These are phyloP conservation scores for Limosa lapponica DNA, from an alignment of 2,797 vertebrate genomes.

Conservation along the genomic window DNA sequence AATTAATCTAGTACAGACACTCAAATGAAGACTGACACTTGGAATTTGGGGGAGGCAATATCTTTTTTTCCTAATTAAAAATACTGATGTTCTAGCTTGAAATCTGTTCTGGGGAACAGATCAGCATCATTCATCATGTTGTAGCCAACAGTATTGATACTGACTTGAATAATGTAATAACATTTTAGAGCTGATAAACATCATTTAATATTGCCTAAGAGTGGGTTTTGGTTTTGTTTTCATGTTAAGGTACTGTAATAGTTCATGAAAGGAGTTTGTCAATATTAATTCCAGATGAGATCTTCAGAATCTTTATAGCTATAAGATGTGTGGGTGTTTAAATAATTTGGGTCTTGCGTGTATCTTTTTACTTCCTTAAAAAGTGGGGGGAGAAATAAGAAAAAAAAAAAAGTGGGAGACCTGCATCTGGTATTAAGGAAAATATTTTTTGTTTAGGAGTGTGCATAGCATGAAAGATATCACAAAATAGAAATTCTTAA, in stretches of 20 bases:
- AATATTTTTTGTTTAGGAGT: background rate
- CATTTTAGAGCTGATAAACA: background rate
- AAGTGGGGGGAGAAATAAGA: rapidly evolving
- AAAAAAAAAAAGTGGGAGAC: background rate
- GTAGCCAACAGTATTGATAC: background rate
- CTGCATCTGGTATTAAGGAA: background rate
- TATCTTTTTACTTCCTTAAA: background rate
- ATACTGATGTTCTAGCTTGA: background rate
- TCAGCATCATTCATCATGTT: background rate
- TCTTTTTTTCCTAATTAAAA: background rate
- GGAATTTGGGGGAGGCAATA: slow-evolving; percentile 3
- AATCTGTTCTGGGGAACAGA: background rate
- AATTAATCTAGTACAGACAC: background rate
- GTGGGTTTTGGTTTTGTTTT: slow-evolving; percentile 15
- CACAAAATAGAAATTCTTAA: background rate
- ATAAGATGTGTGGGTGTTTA: background rate
- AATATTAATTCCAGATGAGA: background rate
- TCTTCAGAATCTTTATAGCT: background rate
- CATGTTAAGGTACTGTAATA: background rate
- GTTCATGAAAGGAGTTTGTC: background rate
- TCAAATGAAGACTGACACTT: background rate
- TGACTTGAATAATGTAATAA: background rate
- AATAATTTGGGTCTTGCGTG: background rate
- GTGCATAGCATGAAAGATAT: background rate
- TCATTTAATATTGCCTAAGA: background rate